Evolutionary conservation across 2,888 invertebrate genomes (phyloP).

Genomic region (Eremobia ochroleuca): DNA sequence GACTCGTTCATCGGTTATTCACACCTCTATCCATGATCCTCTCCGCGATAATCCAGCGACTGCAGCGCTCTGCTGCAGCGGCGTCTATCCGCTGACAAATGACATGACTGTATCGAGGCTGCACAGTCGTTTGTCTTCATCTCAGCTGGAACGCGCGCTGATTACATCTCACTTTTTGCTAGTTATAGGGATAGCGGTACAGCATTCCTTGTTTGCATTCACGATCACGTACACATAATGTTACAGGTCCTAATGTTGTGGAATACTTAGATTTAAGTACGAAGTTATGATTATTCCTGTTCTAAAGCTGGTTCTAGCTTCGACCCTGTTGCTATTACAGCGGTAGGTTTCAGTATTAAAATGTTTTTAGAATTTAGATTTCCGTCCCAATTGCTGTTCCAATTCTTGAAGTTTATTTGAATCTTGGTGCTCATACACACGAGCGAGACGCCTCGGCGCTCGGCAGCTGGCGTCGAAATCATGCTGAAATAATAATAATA

Average conservation of each 20-base stretch:
- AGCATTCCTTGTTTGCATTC: slow-evolving; percentile 68
- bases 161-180: slow-evolving; percentile 78
- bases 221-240: slow-evolving; percentile 41
- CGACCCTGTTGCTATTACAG: background rate
- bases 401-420: background rate
- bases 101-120: slow-evolving; percentile 68
- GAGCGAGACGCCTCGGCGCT: too few species aligned
- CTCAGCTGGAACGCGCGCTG: slow-evolving; percentile 67
- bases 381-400: background rate
- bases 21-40: slow-evolving; percentile 33
- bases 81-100: slow-evolving; percentile 59
- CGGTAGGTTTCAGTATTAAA: background rate
- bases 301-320: slow-evolving; percentile 1
- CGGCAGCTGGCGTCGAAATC: too few species aligned
- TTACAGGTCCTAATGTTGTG: slow-evolving; percentile 32
- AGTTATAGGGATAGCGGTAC: slow-evolving; percentile 67
- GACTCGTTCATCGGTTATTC: slow-evolving; percentile 14
- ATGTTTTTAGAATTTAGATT: background rate
- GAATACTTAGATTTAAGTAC: slow-evolving; percentile 27
- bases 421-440: background rate
- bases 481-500: too few species aligned
- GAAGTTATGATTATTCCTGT: slow-evolving; percentile 25
- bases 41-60: slow-evolving; percentile 36
- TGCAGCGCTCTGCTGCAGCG: slow-evolving; percentile 27
- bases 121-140: slow-evolving; percentile 75